Evolutionary conservation across 2,888 invertebrate genomes (phyloP).

Genomic region (Xestia rhomboidea): DNA sequence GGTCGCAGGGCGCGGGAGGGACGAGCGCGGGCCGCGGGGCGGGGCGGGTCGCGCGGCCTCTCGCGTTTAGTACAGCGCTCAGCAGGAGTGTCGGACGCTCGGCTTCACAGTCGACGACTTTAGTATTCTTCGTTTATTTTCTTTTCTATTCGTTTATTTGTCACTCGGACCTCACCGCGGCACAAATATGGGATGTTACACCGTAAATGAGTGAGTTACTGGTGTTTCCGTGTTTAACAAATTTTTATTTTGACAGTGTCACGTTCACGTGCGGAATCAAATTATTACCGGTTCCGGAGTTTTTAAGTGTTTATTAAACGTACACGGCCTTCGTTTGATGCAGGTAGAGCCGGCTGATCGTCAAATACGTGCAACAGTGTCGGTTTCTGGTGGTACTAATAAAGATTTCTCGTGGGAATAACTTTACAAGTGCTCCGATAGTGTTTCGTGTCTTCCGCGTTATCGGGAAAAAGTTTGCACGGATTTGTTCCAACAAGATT

Average conservation of each 20-base stretch:
- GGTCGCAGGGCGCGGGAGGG: conserved; percentile 84
- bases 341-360: conserved; percentile 87
- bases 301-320: conserved; percentile 88
- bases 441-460: conserved; percentile 70
- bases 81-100: conserved; percentile 90
- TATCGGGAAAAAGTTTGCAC: conserved; percentile 76
- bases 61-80: conserved; percentile 90
- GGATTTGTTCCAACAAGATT: conserved; percentile 82
- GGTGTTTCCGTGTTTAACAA: conserved; percentile 79
- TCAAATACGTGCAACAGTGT: conserved; percentile 82
- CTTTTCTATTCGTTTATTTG: conserved; percentile 91
- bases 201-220: conserved; percentile 79
- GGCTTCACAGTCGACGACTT: conserved; percentile 88
- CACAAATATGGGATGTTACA: conserved; percentile 82
- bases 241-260: conserved; percentile 88
- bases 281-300: conserved; percentile 89
- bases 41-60: conserved; percentile 86
- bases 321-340: conserved; percentile 86
- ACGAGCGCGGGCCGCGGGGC: conserved; percentile 79
- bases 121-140: conserved; percentile 91
- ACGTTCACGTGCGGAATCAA: conserved; percentile 88
- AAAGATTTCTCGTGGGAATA: conserved; percentile 79
- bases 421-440: conserved; percentile 73
- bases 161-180: conserved; percentile 81
- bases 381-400: conserved; percentile 75